Evolutionary conservation across 2,113 vertebrate species (phyloP), one percentile per base, ranked within the genome.

Genomic region (Ciconia maguari): DNA sequence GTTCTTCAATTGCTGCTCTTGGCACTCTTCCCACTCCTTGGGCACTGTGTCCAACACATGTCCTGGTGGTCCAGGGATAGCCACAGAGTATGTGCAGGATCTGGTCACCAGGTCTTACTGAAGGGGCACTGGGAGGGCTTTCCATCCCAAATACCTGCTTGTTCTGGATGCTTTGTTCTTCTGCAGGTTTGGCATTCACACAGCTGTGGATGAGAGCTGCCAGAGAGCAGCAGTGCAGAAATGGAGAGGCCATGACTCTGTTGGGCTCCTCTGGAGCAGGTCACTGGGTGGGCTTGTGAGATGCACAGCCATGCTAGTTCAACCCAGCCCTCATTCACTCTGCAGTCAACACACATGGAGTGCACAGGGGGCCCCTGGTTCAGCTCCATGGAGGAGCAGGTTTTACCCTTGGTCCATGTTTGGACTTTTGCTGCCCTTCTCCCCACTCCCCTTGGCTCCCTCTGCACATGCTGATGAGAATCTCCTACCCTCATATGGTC

Each of bases 301-400:
- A 38, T 1, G 2, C 26, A 13, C 27, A 72, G 48, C 83, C 21
- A 3, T 30, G 21, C 20, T 58, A 61, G 46, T 8, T 30, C 70
- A 94, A 15, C 60, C 29, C 68, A 71, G 76, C 58, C 29, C n/a
- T 79, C 82, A 2, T 42, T 71, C 34, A 13, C 54, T 62, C 34
- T 30, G 24, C 2, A 0, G 14, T 25, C 41, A 34, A 16, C 29
- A 42, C 21, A n/a, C 9, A 7, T 0, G 19, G 42, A 49, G 27
- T 22, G 29, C 49, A 22, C 32, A 60, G 54, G 9, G 8, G 4
- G 48, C 6, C 62, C 29, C 49, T 64, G 16, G 34, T 32, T 78
- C 89, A 52, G 41, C 38, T 25, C 74, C 2, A 1, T 1, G 36
- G 13, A 83, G 38, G 19, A 69, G 49, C 49, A 87, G 14, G 7